phyloP scores from a whole-genome alignment of 2,888 invertebrate genomes.

The Sericinus montela region DNA sequence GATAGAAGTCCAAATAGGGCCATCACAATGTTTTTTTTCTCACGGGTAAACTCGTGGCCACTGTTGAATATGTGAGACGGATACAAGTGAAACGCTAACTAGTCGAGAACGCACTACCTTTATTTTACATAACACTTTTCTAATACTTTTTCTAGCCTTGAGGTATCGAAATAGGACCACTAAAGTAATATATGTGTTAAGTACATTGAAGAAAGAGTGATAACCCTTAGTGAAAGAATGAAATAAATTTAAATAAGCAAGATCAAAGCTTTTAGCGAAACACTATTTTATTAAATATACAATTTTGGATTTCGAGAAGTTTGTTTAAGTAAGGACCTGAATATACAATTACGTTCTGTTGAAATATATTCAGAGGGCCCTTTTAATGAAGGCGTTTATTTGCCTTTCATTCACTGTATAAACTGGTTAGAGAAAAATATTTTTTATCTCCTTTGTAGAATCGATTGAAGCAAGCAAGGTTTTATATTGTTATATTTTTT shows the following conservation, averaged over 20 bases:
- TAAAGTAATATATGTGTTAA: too few relatives aligned
- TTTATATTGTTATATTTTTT: too few relatives aligned
- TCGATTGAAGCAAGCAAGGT: too few relatives aligned
- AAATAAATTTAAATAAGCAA: constrained; percentile 2
- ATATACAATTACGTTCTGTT: constrained; percentile 14
- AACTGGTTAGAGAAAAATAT: constrained; percentile 12
- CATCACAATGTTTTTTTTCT: too few relatives aligned
- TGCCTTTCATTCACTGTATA: constrained; percentile 15
- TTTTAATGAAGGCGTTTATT: constrained; percentile 16
- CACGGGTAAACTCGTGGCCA: not conserved
- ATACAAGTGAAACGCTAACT: too few relatives aligned
- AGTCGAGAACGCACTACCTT: too few relatives aligned
- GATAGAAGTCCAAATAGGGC: not conserved
- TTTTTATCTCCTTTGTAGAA: not conserved
- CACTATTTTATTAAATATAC: constrained; percentile 11
- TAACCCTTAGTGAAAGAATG: not conserved
- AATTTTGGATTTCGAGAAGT: constrained; percentile 13
- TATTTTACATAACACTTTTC: too few relatives aligned
- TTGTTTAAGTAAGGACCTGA: constrained; percentile 8
- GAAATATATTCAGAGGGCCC: constrained; percentile 15
- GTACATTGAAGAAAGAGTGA: too few relatives aligned
- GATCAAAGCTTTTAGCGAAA: not conserved
- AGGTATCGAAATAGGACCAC: too few relatives aligned
- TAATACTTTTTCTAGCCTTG: too few relatives aligned
- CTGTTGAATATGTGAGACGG: too few relatives aligned